phyloP scores from a whole-genome alignment of 2,113 vertebrate genomes.

The Pygoscelis antarcticus region DNA sequence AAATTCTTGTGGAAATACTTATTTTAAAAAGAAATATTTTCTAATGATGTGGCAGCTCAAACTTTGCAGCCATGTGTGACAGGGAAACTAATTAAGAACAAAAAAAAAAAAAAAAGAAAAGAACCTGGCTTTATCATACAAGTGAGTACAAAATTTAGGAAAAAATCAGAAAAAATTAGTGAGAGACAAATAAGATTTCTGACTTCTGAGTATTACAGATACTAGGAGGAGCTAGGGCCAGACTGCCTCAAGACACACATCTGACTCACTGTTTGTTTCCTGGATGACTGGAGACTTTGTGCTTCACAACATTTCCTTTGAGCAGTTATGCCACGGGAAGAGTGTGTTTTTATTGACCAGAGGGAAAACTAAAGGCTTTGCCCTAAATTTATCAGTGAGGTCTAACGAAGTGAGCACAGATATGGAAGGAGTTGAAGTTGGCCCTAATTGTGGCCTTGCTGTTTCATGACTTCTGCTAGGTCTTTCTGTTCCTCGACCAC shows the following conservation, averaged over 20 bases:
- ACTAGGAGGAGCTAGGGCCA: neutral
- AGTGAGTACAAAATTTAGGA: rapidly evolving
- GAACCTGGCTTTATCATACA: neutral
- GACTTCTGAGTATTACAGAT: neutral
- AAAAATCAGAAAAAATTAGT: neutral
- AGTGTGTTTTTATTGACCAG: neutral
- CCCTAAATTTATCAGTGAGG: neutral
- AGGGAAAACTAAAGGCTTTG: neutral
- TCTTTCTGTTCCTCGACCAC: neutral
- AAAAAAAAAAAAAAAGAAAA: neutral
- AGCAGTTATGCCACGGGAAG: neutral
- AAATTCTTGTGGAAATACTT: neutral
- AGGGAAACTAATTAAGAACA: neutral
- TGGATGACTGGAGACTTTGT: neutral
- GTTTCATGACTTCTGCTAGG: neutral
- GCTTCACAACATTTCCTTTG: neutral
- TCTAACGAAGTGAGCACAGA: neutral
- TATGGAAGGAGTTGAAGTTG: neutral
- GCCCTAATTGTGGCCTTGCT: neutral
- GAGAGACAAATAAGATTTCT: neutral
- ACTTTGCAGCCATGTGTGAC: neutral
- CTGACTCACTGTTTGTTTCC: neutral
- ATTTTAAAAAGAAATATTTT: neutral
- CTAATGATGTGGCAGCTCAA: neutral
- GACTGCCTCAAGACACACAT: neutral